Percentiles rank a stretch among this genome's conserved stretches.
Evolutionary conservation across 1,140 invertebrate species (phyloP).

Genomic region (Heliconius hewitsoni): DNA sequence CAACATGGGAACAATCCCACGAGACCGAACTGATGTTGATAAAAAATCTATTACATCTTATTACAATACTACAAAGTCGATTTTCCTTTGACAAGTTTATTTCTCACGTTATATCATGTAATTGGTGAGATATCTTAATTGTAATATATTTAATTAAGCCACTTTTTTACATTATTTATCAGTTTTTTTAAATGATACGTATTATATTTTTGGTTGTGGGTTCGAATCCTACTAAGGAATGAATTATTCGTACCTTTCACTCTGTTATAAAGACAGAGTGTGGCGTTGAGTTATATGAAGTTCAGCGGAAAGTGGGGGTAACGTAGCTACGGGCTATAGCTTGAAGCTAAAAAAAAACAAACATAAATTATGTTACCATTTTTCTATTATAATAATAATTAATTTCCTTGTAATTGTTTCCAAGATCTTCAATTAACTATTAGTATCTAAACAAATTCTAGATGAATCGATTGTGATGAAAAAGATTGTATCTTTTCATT

Average conservation of each 20-base stretch:
- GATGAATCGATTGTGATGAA: neutral
- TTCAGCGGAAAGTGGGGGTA: too few relatives aligned
- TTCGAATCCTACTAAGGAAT: too few relatives aligned
- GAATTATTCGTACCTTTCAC: too few relatives aligned
- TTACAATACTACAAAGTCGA: neutral
- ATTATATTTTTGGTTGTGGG: neutral
- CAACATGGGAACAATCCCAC: constrained; percentile 12
- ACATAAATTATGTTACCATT: neutral
- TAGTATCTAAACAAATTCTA: neutral
- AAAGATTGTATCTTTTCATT: neutral
- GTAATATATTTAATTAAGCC: constrained; percentile 5
- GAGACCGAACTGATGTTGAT: neutral
- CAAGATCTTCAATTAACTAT: neutral
- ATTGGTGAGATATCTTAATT: constrained; percentile 5
- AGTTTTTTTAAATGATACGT: neutral
- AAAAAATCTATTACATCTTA: constrained; percentile 2
- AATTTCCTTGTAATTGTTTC: constrained; percentile 27
- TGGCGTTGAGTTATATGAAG: too few relatives aligned
- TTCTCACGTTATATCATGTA: constrained; percentile 2
- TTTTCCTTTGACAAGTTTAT: neutral
- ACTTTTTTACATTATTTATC: neutral
- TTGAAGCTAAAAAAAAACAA: neutral
- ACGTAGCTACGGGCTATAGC: too few relatives aligned
- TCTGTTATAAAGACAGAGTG: neutral
- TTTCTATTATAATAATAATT: neutral